phyloP scores from a whole-genome alignment of 2,888 invertebrate genomes.

The Pyrrhosoma nymphula region DNA sequence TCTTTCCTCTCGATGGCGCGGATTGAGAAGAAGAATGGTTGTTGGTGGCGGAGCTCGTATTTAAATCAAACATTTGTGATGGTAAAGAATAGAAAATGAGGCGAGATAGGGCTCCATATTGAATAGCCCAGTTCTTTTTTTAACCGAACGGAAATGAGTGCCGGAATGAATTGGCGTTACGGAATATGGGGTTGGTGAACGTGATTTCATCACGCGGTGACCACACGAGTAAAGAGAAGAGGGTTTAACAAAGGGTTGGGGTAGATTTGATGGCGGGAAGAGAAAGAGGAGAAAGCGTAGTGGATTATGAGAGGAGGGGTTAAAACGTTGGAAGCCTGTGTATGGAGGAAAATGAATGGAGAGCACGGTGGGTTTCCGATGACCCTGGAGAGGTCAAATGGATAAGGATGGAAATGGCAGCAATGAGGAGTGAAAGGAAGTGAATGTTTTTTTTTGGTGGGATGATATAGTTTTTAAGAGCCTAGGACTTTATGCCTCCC shows the following conservation, averaged over 20 bases:
- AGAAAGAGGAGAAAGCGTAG: background rate
- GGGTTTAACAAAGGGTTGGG: background rate
- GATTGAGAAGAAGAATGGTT: too few species aligned
- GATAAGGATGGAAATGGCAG: background rate
- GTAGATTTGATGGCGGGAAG: background rate
- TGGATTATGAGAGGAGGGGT: background rate
- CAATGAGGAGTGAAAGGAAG: background rate
- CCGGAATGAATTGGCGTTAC: background rate
- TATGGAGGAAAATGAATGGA: background rate
- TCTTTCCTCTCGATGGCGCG: too few species aligned
- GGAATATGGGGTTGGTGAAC: background rate
- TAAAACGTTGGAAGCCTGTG: background rate
- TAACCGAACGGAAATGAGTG: background rate
- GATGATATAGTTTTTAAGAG: background rate
- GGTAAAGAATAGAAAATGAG: background rate
- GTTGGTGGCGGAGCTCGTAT: too few species aligned
- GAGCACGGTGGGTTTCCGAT: background rate
- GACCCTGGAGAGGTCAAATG: slow-evolving; percentile 18
- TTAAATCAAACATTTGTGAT: background rate
- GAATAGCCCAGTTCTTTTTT: background rate
- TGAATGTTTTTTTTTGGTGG: background rate
- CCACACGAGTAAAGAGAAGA: too few species aligned
- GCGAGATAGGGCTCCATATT: background rate
- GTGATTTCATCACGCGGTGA: background rate
- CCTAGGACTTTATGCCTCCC: background rate